These are phyloP conservation scores for Minunthozetes semirufus DNA, from an alignment of 2,888 invertebrate genomes.

Conservation along the genomic window DNA sequence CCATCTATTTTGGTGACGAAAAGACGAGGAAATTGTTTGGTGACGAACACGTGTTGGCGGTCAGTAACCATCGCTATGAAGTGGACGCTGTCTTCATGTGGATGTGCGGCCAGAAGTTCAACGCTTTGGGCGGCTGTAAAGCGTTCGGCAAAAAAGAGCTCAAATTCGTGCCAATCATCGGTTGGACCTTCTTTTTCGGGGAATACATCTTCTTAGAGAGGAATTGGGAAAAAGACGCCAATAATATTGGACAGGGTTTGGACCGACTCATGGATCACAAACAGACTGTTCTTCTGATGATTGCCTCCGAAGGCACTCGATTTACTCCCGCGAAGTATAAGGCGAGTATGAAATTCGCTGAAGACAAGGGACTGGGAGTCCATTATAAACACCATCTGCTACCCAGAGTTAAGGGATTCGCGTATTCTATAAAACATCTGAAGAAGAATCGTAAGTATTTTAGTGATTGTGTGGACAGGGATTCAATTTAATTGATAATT, in stretches of 20 bases:
- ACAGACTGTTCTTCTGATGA: slow-evolving; percentile 58
- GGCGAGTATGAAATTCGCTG: slow-evolving; percentile 77
- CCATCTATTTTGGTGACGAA: slow-evolving; percentile 64
- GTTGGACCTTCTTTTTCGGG: slow-evolving; percentile 93
- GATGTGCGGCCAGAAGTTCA: slow-evolving; percentile 73
- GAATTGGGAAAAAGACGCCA: slow-evolving; percentile 80
- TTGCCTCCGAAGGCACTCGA: slow-evolving; percentile 89
- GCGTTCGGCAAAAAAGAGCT: slow-evolving; percentile 89
- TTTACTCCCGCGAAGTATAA: slow-evolving; percentile 79
- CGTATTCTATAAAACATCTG: slow-evolving; percentile 72
- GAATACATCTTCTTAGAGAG: slow-evolving; percentile 89
- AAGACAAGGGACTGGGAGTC: slow-evolving; percentile 69
- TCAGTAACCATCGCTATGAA: slow-evolving; percentile 93
- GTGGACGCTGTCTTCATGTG: slow-evolving; percentile 92
- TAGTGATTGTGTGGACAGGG: no score
- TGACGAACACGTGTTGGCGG: slow-evolving; percentile 76
- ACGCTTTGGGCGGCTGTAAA: slow-evolving; percentile 81
- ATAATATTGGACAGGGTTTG: slow-evolving; percentile 70
- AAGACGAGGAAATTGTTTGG: slow-evolving; percentile 58
- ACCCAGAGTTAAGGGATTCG: slow-evolving; percentile 88
- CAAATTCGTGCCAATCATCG: slow-evolving; percentile 77
- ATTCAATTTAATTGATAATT: neutral
- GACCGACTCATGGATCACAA: slow-evolving; percentile 77
- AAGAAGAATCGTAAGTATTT: slow-evolving; percentile 52
- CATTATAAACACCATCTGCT: slow-evolving; percentile 78